A percentile compares a stretch with the other conserved stretches of the same genome.
Conservation (phyloP, 2,113 vertebrate genomes). For the Thamnaconus septentrionalis region DNA sequence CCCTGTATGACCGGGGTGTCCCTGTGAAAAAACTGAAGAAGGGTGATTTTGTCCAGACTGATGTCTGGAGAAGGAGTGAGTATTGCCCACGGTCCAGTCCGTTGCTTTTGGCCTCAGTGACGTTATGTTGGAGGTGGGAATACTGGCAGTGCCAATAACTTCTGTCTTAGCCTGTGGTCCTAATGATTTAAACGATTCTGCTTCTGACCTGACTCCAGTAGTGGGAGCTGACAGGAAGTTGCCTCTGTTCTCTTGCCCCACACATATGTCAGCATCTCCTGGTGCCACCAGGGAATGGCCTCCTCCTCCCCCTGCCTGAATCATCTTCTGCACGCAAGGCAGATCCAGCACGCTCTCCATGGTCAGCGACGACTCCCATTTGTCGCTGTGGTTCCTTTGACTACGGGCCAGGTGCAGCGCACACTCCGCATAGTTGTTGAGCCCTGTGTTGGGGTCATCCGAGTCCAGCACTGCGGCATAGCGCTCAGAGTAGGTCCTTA, state of each 20-base stretch:
- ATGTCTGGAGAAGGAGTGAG: conserved; percentile 17
- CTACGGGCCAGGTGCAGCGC: conserved; percentile 84
- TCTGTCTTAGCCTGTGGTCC: conserved; percentile 32
- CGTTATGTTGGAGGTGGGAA: conserved; percentile 10
- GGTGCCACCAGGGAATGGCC: conserved; percentile 60
- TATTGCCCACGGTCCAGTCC: conserved; percentile 22
- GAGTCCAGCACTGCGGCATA: conserved; percentile 90
- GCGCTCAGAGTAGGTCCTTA: conserved; percentile 84
- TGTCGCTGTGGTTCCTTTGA: conserved; percentile 86
- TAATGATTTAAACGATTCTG: conserved; percentile 32
- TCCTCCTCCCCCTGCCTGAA: conserved; percentile 62
- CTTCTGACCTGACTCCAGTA: conserved; percentile 31
- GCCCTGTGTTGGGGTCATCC: conserved; percentile 80
- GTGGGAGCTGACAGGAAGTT: conserved; percentile 32
- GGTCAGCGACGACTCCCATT: conserved; percentile 90
- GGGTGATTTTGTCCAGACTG: conserved; percentile 50
- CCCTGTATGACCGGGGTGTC: conserved; percentile 27
- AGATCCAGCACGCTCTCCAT: conserved; percentile 79
- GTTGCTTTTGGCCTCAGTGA: conserved; percentile 26
- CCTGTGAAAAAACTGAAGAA: conserved; percentile 35
- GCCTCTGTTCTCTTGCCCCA: conserved; percentile 69
- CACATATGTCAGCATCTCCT: conserved; percentile 63
- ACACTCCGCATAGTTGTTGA: conserved; percentile 92
- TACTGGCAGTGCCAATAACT: conserved; percentile 8
- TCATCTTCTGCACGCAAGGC: conserved; percentile 80